phyloP scores from a whole-genome alignment of 2,888 invertebrate genomes.

The Pseudolycoriella hygida region DNA sequence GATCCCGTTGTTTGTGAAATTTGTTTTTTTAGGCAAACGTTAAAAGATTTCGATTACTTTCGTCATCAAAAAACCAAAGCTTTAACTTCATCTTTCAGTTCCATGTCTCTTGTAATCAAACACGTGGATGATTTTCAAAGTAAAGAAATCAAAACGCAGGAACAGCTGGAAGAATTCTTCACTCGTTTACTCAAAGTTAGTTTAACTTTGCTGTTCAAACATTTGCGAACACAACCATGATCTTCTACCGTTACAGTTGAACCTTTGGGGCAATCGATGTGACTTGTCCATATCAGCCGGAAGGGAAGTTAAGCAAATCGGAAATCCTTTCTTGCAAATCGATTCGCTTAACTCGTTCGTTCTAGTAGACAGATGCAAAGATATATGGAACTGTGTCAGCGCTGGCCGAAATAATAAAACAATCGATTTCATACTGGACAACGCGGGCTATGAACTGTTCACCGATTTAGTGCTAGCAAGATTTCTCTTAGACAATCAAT shows the following conservation, averaged over 20 bases:
- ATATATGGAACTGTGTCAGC: conserved; percentile 33
- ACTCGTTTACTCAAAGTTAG: not conserved
- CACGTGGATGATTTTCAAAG: conserved; percentile 3
- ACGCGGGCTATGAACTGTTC: conserved; percentile 84
- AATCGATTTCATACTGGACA: conserved; percentile 72
- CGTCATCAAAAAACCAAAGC: conserved; percentile 49
- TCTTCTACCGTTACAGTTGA: conserved; percentile 32
- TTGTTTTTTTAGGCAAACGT: conserved; percentile 29
- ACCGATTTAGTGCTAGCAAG: conserved; percentile 78
- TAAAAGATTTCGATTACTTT: conserved; percentile 62
- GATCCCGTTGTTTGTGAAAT: too few species aligned
- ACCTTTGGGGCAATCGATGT: conserved; percentile 90
- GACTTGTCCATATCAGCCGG: conserved; percentile 79
- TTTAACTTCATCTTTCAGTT: conserved; percentile 27
- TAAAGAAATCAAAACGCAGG: too few species aligned
- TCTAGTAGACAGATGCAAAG: conserved; percentile 39
- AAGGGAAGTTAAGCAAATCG: conserved; percentile 35
- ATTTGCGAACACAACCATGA: not conserved
- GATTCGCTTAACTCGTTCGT: conserved; percentile 37
- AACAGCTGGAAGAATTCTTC: not conserved
- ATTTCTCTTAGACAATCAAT: conserved; percentile 43
- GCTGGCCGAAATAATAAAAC: conserved; percentile 15
- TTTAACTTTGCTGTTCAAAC: not conserved
- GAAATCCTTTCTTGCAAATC: conserved; percentile 37
- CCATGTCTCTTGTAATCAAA: conserved; percentile 13